Evolutionary conservation across 30 jellyfish, hydroid and myxozoan genomes (phyloP).

Genomic region (Cassiopea andromeda): DNA sequence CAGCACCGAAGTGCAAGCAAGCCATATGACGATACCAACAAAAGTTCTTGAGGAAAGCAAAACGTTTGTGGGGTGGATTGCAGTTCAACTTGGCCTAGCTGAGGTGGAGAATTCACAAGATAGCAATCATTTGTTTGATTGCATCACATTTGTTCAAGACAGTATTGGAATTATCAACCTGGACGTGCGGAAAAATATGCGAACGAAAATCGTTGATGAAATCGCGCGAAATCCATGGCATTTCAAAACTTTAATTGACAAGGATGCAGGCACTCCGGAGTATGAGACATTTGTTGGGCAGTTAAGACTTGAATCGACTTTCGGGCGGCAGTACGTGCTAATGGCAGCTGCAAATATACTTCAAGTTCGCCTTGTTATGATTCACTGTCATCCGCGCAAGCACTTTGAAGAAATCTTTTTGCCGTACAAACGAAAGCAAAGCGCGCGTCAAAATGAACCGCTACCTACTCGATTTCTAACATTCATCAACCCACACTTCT

Average conservation of each 20-base stretch:
- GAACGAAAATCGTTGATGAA: slow-evolving; percentile 72
- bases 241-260: slow-evolving; percentile 75
- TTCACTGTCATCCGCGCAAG: slow-evolving; percentile 81
- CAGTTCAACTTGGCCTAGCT: slow-evolving; percentile 78
- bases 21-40: slow-evolving; percentile 46
- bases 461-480: slow-evolving; percentile 75
- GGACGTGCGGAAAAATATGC: slow-evolving; percentile 67
- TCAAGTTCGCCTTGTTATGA: slow-evolving; percentile 75
- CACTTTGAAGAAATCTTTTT: slow-evolving; percentile 69
- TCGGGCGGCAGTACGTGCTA: slow-evolving; percentile 79
- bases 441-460: slow-evolving; percentile 12
- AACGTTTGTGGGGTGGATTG: slow-evolving; percentile 77
- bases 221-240: slow-evolving; percentile 78
- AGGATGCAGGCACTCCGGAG: slow-evolving; percentile 69
- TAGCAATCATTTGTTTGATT: slow-evolving; percentile 74
- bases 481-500: slow-evolving; percentile 82
- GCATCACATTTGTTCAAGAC: slow-evolving; percentile 56
- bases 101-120: slow-evolving; percentile 73
- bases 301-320: slow-evolving; percentile 60
- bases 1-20: slow-evolving; percentile 40
- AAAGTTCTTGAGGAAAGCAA: slow-evolving; percentile 64
- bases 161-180: slow-evolving; percentile 66
- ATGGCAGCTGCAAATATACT: slow-evolving; percentile 84
- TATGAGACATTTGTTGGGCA: slow-evolving; percentile 65
- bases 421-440: slow-evolving; percentile 51